Evolutionary conservation across 2,797 vertebrate species (phyloP).

Genomic region (Helicolenus hilgendorfi): DNA sequence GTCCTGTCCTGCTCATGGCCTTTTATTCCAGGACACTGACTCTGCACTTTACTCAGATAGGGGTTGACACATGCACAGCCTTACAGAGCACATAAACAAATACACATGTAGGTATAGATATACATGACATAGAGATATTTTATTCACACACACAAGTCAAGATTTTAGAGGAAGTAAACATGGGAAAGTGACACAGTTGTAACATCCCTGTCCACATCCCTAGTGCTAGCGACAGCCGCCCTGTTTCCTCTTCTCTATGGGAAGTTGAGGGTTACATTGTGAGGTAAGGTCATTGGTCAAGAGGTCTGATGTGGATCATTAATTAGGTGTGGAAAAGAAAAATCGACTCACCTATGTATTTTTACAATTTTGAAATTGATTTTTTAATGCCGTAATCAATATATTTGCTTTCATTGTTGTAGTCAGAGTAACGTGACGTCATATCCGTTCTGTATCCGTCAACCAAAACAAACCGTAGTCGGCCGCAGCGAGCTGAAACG

Average conservation of each 20-base stretch:
- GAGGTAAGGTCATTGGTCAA: constrained; percentile 59
- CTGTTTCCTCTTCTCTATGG: constrained; percentile 61
- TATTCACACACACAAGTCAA: background rate
- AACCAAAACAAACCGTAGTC: too few species aligned
- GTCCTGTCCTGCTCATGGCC: constrained; percentile 62
- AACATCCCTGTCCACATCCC: constrained; percentile 32
- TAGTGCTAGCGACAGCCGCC: constrained; percentile 5
- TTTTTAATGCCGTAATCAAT: too few species aligned
- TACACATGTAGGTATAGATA: background rate
- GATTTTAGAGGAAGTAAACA: constrained; percentile 34
- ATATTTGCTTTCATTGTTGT: too few species aligned
- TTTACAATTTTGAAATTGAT: too few species aligned
- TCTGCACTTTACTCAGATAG: constrained; percentile 64
- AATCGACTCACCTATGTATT: too few species aligned
- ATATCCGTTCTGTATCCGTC: too few species aligned
- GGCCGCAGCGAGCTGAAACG: too few species aligned
- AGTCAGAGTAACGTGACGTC: too few species aligned
- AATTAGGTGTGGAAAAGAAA: background rate
- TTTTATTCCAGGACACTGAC: constrained; percentile 82
- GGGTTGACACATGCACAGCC: background rate
- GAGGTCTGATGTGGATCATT: constrained; percentile 19
- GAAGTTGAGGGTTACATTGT: constrained; percentile 60
- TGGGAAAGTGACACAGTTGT: constrained; percentile 37
- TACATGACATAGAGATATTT: background rate
- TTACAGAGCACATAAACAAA: background rate